These are phyloP conservation scores for Nyctibius bracteatus DNA, from an alignment of 2,113 vertebrate genomes.

Conservation along the genomic window DNA sequence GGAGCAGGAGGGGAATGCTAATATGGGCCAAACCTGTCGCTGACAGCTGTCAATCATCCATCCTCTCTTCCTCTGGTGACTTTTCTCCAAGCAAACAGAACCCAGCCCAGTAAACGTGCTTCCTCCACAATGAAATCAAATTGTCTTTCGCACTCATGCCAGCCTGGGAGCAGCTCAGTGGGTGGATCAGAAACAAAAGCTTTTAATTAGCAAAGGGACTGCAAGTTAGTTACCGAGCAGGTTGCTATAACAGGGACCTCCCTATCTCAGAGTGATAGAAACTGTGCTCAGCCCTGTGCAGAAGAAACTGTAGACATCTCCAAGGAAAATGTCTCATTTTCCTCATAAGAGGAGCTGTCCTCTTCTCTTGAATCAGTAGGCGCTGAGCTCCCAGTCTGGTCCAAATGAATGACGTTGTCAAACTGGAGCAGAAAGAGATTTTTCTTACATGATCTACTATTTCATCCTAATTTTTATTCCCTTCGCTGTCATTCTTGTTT, in stretches of 20 bases:
- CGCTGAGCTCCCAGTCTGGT: background rate
- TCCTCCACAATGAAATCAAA: background rate
- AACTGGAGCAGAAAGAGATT: background rate
- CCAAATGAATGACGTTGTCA: background rate
- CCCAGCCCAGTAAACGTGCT: background rate
- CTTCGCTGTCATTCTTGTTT: background rate
- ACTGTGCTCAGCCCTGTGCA: background rate
- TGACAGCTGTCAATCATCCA: background rate
- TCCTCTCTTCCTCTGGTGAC: background rate
- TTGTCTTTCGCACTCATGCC: background rate
- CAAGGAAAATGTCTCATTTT: background rate
- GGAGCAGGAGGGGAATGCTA: background rate
- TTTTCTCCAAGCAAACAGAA: background rate
- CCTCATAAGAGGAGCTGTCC: background rate
- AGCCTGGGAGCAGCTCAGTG: background rate
- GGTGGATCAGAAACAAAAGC: background rate
- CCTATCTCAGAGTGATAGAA: background rate
- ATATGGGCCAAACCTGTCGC: fast-evolving
- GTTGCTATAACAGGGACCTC: background rate
- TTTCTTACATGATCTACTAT: background rate
- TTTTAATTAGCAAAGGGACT: background rate
- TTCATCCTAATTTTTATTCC: background rate
- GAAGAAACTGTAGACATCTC: background rate
- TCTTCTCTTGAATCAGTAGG: background rate
- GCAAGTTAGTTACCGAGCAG: background rate